phyloP scores from a whole-genome alignment of 2,888 invertebrate genomes.

The Tineola bisselliella region DNA sequence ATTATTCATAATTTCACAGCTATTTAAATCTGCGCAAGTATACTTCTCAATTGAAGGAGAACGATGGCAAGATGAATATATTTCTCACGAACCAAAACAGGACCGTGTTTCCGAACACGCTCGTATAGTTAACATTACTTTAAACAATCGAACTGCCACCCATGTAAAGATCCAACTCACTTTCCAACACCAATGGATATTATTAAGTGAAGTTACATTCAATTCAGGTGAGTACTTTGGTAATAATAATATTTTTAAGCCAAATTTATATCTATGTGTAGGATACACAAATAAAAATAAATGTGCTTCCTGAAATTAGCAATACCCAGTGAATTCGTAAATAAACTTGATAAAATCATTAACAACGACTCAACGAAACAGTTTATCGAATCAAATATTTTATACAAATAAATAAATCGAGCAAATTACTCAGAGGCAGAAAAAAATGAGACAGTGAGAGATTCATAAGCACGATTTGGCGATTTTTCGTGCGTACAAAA shows the following conservation, averaged over 20 bases:
- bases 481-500: conserved; percentile 40
- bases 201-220: conserved; percentile 89
- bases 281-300: not conserved
- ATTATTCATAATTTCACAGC: conserved; percentile 48
- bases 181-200: conserved; percentile 86
- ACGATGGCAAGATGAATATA: conserved; percentile 74
- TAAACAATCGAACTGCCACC: conserved; percentile 78
- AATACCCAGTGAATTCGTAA: conserved; percentile 28
- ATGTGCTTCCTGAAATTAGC: conserved; percentile 23
- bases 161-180: conserved; percentile 79
- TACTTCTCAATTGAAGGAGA: conserved; percentile 84
- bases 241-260: not conserved
- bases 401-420: conserved; percentile 35
- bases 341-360: conserved; percentile 23
- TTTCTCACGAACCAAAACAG: conserved; percentile 70
- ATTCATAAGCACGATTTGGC: conserved; percentile 36
- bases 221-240: conserved; percentile 72
- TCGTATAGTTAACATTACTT: conserved; percentile 75
- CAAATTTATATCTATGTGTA: not conserved
- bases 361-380: conserved; percentile 26
- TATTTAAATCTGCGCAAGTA: conserved; percentile 79
- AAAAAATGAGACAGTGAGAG: conserved; percentile 31
- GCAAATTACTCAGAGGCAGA: conserved; percentile 26
- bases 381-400: conserved; percentile 43
- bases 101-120: conserved; percentile 67